Conservation (phyloP, 30 jellyfish, hydroid and myxozoan genomes). For the Haliclystus octoradiatus region DNA sequence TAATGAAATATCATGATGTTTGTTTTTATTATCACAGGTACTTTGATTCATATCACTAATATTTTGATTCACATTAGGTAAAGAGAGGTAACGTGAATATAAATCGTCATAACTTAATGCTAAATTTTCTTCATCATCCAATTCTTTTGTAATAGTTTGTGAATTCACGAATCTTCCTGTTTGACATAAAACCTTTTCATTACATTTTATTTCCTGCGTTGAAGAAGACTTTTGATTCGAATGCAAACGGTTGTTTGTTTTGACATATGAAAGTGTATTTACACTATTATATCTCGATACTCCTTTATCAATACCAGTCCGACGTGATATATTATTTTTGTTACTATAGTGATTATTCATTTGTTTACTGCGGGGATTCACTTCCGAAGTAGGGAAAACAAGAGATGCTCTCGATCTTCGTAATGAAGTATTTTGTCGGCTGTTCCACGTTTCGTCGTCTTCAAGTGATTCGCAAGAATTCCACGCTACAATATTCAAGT, state of each 20-base stretch:
- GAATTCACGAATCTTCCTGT: background rate
- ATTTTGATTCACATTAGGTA: too few species aligned
- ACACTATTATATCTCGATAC: background rate
- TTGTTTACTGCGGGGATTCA: constrained; percentile 2
- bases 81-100: too few species aligned
- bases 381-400: constrained; percentile 48
- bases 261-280: background rate
- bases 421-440: constrained; percentile 33
- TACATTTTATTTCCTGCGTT: background rate
- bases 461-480: constrained; percentile 18
- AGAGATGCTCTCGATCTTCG: constrained; percentile 72
- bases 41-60: too few species aligned
- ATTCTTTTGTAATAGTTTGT: too few species aligned
- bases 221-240: background rate
- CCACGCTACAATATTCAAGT: constrained; percentile 14
- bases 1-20: too few species aligned
- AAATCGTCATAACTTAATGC: too few species aligned
- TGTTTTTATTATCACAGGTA: too few species aligned
- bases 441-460: constrained; percentile 7
- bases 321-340: background rate
- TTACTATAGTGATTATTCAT: constrained; percentile 10
- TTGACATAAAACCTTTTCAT: background rate
- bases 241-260: background rate
- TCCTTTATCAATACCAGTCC: background rate
- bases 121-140: too few species aligned